Percentiles rank a stretch among this genome's conserved stretches.
phyloP scores from a whole-genome alignment of 1,140 invertebrate genomes.

The Drosophila simulans region DNA sequence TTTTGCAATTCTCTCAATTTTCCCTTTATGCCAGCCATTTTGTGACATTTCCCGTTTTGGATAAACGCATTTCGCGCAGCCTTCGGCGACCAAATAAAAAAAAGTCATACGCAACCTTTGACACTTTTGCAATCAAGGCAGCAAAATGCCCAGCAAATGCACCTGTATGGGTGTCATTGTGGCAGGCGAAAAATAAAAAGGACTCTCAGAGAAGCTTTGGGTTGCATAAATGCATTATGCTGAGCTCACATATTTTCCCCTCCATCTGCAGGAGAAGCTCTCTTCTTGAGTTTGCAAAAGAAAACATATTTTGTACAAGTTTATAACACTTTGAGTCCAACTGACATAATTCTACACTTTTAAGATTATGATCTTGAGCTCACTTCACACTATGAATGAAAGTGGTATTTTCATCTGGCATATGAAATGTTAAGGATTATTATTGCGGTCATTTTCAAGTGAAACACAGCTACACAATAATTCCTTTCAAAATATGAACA shows the following conservation, averaged over 20 bases:
- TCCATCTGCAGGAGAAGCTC: neutral
- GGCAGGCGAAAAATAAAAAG: slow-evolving; percentile 20
- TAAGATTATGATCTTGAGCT: neutral
- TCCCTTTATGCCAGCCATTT: slow-evolving; percentile 52
- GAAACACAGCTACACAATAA: neutral
- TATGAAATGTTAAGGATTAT: neutral
- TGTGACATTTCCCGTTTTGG: slow-evolving; percentile 71
- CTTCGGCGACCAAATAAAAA: slow-evolving; percentile 49
- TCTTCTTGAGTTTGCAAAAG: neutral
- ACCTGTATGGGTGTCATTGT: slow-evolving; percentile 10
- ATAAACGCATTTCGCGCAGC: slow-evolving; percentile 74
- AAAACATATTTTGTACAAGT: slow-evolving; percentile 1
- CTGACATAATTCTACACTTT: slow-evolving; percentile 7
- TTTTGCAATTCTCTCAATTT: slow-evolving; percentile 35
- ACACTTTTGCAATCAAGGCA: slow-evolving; percentile 70
- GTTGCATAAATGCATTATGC: slow-evolving; percentile 24
- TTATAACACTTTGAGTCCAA: neutral
- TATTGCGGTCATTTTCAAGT: neutral
- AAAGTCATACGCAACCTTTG: slow-evolving; percentile 59
- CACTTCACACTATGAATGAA: neutral
- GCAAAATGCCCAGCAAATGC: slow-evolving; percentile 7
- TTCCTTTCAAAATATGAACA: neutral
- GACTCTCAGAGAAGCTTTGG: slow-evolving; percentile 2
- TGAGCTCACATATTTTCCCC: neutral
- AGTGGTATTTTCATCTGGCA: neutral